Percentiles rank a stretch among this genome's conserved stretches.
Evolutionary conservation across 2,113 vertebrate genomes (phyloP).

Genomic region (Corythornis vintsioides): DNA sequence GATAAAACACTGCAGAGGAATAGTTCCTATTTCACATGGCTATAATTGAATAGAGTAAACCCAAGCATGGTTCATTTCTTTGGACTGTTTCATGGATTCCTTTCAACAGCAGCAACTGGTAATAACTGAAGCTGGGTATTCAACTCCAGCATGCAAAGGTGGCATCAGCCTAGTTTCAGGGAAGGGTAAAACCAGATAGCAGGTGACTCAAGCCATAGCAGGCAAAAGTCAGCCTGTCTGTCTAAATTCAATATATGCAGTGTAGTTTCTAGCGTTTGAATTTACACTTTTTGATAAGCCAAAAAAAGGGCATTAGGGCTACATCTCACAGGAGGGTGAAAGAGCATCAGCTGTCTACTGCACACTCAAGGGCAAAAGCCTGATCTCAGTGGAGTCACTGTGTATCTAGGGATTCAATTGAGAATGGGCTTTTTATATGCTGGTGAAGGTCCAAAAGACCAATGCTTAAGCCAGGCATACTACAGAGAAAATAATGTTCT

Average conservation of each 20-base stretch:
- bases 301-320: not conserved
- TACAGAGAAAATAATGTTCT: not conserved
- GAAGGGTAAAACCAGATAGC: not conserved
- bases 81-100: not conserved
- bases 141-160: not conserved
- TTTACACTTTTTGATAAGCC: not conserved
- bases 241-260: not conserved
- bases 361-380: not conserved
- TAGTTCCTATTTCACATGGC: not conserved
- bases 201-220: not conserved
- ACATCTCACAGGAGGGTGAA: not conserved
- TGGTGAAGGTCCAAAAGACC: not conserved
- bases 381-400: not conserved
- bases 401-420: not conserved
- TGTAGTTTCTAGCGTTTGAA: not conserved
- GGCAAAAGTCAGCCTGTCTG: not conserved
- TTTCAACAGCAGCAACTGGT: not conserved
- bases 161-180: not conserved
- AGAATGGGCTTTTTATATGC: not conserved
- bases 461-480: not conserved
- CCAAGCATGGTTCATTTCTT: not conserved
- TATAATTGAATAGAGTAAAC: conserved; percentile 18
- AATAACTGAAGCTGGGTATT: not conserved
- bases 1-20: conserved; percentile 35
- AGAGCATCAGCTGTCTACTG: not conserved